phyloP scores from a whole-genome alignment of 2,797 vertebrate genomes.

The Pseudocheirus occidentalis region DNA sequence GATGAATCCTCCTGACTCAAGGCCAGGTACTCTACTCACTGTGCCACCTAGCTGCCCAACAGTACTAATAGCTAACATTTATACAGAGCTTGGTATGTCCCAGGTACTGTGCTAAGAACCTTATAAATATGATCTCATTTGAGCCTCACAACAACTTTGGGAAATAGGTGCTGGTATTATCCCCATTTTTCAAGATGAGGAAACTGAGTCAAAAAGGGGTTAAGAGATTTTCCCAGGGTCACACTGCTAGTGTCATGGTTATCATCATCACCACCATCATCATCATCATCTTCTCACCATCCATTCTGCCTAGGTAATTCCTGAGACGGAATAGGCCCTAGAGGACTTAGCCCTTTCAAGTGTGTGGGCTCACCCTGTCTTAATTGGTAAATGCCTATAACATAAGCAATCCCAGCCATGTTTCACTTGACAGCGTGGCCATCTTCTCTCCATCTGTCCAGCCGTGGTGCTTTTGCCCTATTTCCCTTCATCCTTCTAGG shows the following conservation, averaged over 20 bases:
- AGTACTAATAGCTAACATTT: not conserved
- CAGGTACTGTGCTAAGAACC: not conserved
- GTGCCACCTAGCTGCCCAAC: not conserved
- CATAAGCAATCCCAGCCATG: not conserved
- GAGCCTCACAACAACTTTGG: slow-evolving; percentile 28
- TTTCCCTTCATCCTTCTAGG: not conserved
- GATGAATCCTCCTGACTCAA: too few relatives aligned
- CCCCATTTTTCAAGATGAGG: not conserved
- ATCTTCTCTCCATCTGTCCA: not conserved
- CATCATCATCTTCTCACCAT: not conserved
- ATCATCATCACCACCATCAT: not conserved
- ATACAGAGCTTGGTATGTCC: not conserved
- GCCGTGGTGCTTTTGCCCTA: not conserved
- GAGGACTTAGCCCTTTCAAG: not conserved
- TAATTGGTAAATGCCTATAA: not conserved
- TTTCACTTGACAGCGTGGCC: not conserved
- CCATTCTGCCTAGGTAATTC: not conserved
- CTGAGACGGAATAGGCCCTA: not conserved
- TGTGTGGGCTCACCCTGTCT: not conserved
- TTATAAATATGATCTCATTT: not conserved
- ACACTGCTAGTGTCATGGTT: too few relatives aligned
- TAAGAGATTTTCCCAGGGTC: too few relatives aligned
- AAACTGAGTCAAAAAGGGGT: too few relatives aligned
- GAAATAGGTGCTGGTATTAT: not conserved
- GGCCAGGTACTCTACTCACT: too few relatives aligned